Conservation (phyloP, 2,888 invertebrate genomes). For the Augochlorella aurata region DNA sequence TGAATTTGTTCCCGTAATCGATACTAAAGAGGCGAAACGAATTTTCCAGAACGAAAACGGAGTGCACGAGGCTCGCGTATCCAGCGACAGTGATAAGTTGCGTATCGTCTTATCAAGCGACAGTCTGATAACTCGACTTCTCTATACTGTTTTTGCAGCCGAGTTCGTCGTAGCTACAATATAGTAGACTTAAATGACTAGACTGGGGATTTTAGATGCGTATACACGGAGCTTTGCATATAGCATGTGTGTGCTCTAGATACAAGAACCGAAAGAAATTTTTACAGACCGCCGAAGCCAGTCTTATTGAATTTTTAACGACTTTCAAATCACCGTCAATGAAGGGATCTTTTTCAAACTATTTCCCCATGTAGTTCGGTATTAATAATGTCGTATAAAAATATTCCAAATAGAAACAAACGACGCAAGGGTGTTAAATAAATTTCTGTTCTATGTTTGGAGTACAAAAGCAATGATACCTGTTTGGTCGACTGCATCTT, state of each 20-base stretch:
- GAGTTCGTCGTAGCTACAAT: neutral
- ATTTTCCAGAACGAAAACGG: neutral
- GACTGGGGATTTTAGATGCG: neutral
- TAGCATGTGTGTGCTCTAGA: neutral
- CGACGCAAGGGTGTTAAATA: too few relatives aligned
- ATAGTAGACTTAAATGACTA: neutral
- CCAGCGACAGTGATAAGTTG: constrained; percentile 9
- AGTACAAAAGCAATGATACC: constrained; percentile 27
- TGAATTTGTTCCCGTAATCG: neutral
- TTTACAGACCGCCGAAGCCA: neutral
- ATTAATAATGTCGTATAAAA: too few relatives aligned
- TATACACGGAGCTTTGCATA: neutral
- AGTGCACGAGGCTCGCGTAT: neutral
- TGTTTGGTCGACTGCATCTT: constrained; percentile 74
- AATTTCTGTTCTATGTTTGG: neutral
- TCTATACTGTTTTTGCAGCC: neutral
- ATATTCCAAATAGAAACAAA: too few relatives aligned
- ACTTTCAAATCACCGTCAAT: neutral
- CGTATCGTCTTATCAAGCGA: constrained; percentile 8
- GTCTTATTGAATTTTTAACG: neutral
- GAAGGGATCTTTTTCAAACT: neutral
- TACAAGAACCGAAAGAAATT: neutral
- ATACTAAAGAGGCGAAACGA: neutral
- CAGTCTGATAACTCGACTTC: constrained; percentile 4
- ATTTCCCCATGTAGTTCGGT: too few relatives aligned